Conservation (phyloP, 2,797 vertebrate genomes). For the Phoeniculus purpureus region DNA sequence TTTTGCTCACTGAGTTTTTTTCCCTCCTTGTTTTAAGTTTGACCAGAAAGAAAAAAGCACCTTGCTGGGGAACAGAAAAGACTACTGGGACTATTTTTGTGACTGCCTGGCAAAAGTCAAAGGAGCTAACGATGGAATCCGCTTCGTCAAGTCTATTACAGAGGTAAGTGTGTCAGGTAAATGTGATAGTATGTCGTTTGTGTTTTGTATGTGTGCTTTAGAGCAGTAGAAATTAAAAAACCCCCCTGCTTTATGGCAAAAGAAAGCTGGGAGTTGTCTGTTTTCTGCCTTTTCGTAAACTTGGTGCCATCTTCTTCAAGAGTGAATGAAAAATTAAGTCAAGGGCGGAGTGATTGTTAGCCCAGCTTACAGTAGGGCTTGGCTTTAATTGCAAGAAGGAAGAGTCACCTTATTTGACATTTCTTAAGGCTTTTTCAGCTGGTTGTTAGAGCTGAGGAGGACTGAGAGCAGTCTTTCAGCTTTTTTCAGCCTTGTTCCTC, state of each 20-base stretch:
- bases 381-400: background rate
- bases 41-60: slow-evolving; percentile 92
- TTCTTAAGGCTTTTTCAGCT: background rate
- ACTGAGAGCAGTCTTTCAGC: background rate
- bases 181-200: background rate
- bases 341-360: background rate
- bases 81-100: slow-evolving; percentile 95
- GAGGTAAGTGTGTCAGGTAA: slow-evolving; percentile 79
- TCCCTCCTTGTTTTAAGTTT: slow-evolving; percentile 78
- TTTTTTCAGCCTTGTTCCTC: background rate
- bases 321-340: background rate
- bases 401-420: background rate
- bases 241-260: background rate
- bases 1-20: background rate
- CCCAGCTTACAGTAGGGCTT: background rate
- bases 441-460: background rate
- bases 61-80: slow-evolving; percentile 89
- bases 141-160: slow-evolving; percentile 91
- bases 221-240: background rate
- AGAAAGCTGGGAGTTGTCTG: background rate
- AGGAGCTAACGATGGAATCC: slow-evolving; percentile 93
- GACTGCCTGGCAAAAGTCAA: slow-evolving; percentile 91
- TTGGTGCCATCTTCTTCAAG: background rate
- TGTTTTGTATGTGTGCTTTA: background rate
- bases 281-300: background rate